These are phyloP conservation scores for Podarcis muralis DNA, from an alignment of 2,113 vertebrate species.

Conservation along the genomic window DNA sequence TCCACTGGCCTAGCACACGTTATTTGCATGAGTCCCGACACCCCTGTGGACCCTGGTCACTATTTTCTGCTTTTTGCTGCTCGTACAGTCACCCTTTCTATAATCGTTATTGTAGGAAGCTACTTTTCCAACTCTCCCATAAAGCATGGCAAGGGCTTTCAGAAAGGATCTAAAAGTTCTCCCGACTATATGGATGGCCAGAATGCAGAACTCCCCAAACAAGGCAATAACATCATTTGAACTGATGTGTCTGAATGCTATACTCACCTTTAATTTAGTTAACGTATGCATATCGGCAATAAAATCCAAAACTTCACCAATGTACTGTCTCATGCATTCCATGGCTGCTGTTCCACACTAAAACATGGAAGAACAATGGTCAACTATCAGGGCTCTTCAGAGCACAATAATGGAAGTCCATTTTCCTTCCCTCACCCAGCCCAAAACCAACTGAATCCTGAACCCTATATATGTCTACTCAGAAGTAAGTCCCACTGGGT, in stretches of 20 bases:
- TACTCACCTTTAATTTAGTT: constrained; percentile 93
- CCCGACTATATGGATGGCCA: not conserved
- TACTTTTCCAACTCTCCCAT: not conserved
- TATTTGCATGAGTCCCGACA: not conserved
- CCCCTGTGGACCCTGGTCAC: not conserved
- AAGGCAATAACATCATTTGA: not conserved
- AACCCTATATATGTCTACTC: too few relatives aligned
- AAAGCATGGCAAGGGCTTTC: not conserved
- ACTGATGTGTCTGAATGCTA: not conserved
- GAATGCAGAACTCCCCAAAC: not conserved
- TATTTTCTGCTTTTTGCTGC: not conserved
- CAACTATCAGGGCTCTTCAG: constrained; percentile 21
- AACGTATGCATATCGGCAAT: constrained; percentile 98
- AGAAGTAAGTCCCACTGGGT: too few relatives aligned
- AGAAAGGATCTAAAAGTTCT: not conserved
- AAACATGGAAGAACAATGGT: constrained; percentile 53
- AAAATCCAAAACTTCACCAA: constrained; percentile 93
- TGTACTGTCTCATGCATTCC: constrained; percentile 95
- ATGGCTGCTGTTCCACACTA: constrained; percentile 97
- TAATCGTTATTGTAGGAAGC: not conserved
- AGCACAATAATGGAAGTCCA: not conserved
- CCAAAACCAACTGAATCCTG: not conserved
- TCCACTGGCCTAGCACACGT: not conserved
- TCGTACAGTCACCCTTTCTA: not conserved
- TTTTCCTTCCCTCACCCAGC: not conserved